Base-by-base conservation (phyloP, 92 coral and sea anemone genomes). In the Galaxea fascicularis region DNA sequence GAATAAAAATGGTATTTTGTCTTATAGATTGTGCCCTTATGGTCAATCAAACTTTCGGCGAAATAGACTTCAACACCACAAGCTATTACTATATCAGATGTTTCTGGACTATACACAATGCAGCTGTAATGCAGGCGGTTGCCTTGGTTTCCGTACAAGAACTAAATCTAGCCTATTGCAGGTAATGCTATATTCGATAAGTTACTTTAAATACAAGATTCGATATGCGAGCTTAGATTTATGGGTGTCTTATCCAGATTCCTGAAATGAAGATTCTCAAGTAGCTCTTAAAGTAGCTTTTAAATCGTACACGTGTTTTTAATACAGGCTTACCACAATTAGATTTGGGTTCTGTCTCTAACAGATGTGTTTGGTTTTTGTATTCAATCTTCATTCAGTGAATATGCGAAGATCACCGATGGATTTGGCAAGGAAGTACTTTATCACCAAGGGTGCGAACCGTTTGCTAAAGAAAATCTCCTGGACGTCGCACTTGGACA, bases 361-460 rank as follows among this genome's bases (percentile, higher is more conserved):
- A 10, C 0, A 49, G 10, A 35, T 35, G 41, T 35, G 41, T 35
- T 35, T 35, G 2, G 41, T 6, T 2, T 35, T 35, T 35, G 41
- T 35, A 35, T 35, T 35, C 41, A 35, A 35, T 35, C 3, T 35
- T 35, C 11, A 3, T 49, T 22, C 30, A 71, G 76, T 13, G 58
- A 71, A 17, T 71, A 71, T 47, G 30, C 18, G 14, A 71, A 45
- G 58, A 71, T 71, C 18, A 45, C 58, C 0, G 58, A 71, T 22
- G 76, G 76, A 46, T 44, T 44, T n/a, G 54, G 56, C 58, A 46
- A 22, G 44, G 76, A 71, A 3, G 58, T 71, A 44, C 57, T 71
- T 13, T 45, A 46, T 71, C 59, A 71, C 31, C 28, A 17, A 1
- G 76, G 76, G 5, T 71, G 76, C 22, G 76, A 8, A 0, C 28